phyloP scores from a whole-genome alignment of 37 sponge, comb jelly and placozoan species.

The Beroe ovata region DNA sequence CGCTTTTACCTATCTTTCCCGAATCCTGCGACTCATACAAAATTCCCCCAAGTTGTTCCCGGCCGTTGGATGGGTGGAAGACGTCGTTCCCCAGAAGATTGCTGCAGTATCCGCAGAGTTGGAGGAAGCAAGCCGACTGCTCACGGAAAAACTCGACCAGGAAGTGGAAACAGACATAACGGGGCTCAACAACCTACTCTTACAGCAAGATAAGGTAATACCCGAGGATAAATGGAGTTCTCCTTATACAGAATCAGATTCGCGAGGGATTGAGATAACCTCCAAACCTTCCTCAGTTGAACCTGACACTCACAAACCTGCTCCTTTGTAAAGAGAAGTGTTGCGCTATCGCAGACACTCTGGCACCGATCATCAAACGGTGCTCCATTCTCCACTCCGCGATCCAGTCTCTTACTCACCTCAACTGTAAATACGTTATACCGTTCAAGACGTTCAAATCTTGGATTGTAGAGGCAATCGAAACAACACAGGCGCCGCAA shows the following conservation, averaged over 20 bases:
- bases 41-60: conserved; percentile 60
- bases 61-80: conserved; percentile 47
- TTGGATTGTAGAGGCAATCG: conserved; percentile 27
- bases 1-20: no score
- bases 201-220: conserved; percentile 46
- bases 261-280: no score
- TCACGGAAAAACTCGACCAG: conserved; percentile 42
- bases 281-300: background rate
- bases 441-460: conserved; percentile 46
- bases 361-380: conserved; percentile 11
- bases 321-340: conserved; percentile 45
- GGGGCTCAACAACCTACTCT: conserved; percentile 14
- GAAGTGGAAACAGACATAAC: conserved; percentile 32
- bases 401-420: conserved; percentile 33
- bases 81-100: conserved; percentile 37
- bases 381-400: conserved; percentile 57
- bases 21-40: no score
- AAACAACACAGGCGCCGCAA: conserved; percentile 8
- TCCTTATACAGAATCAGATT: no score
- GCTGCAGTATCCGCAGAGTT: background rate
- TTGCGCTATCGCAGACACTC: background rate
- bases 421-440: conserved; percentile 20
- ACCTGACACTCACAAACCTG: conserved; percentile 10
- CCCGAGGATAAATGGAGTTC: no score
- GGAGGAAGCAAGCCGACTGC: background rate